Evolutionary conservation across 2,113 vertebrate genomes (phyloP).

Genomic region (Lepidiolamprologus cunningtoni): DNA sequence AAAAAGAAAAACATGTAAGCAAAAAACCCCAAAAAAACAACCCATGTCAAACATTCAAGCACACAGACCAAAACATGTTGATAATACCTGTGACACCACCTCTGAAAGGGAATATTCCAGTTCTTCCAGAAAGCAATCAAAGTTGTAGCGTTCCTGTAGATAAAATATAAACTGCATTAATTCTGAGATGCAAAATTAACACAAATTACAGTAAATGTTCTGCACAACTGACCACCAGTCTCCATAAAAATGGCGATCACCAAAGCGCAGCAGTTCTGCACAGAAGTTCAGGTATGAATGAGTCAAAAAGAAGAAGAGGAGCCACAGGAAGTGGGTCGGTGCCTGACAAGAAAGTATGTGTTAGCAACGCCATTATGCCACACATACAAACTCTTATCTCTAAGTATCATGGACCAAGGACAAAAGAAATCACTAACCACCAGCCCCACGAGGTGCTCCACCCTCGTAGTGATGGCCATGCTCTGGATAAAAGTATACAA

Average conservation of each 20-base stretch:
- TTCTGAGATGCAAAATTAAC: not conserved
- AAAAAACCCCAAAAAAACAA: fast-evolving
- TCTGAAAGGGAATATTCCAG: constrained; percentile 39
- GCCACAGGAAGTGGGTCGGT: constrained; percentile 56
- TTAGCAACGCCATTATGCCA: not conserved
- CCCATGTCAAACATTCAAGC: not conserved
- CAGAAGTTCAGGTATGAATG: constrained; percentile 50
- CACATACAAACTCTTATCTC: not conserved
- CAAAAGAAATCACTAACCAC: constrained; percentile 15
- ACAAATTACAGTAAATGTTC: not conserved
- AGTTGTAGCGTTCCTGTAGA: constrained; percentile 38
- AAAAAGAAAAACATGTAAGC: not conserved
- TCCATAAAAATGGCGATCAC: constrained; percentile 49
- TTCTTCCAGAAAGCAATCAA: constrained; percentile 30
- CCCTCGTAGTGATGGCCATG: constrained; percentile 28
- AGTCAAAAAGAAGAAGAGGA: constrained; percentile 54
- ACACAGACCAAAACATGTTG: fast-evolving
- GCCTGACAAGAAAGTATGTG: constrained; percentile 3
- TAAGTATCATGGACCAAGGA: fast-evolving
- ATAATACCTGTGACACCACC: constrained; percentile 22
- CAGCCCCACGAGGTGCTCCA: constrained; percentile 40
- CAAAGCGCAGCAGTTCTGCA: constrained; percentile 53
- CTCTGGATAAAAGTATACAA: constrained; percentile 9
- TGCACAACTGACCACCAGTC: constrained; percentile 24
- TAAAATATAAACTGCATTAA: not conserved